A percentile compares a stretch with the other conserved stretches of the same genome.
These are phyloP conservation scores for Rhagoletis pomonella DNA, from an alignment of 1,140 invertebrate species.

Conservation along the genomic window DNA sequence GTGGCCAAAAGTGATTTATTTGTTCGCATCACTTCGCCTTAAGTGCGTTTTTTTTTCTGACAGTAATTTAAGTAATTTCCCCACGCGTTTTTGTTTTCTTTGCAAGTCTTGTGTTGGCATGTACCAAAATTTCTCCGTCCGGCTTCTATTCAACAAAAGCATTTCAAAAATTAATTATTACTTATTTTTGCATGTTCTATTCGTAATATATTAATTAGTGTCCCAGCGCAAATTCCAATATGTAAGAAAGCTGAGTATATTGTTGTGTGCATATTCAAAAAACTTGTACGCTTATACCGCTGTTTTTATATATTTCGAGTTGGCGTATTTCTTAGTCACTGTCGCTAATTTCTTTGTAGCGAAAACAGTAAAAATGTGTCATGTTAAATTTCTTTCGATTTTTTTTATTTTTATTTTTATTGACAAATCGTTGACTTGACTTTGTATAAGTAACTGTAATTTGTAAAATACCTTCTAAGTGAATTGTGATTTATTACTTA, in stretches of 20 bases:
- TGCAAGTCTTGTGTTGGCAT: conserved; percentile 4
- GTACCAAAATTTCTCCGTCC: conserved; percentile 20
- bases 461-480: too few species aligned
- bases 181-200: background rate
- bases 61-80: background rate
- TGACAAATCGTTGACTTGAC: too few species aligned
- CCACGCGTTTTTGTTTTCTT: too few species aligned
- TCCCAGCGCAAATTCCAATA: background rate
- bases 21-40: background rate
- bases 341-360: background rate
- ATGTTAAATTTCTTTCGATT: too few species aligned
- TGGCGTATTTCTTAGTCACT: background rate
- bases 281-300: background rate
- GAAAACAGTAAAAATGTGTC: background rate
- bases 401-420: too few species aligned
- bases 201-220: conserved; percentile 37
- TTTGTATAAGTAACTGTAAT: too few species aligned
- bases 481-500: too few species aligned
- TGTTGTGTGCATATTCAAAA: background rate
- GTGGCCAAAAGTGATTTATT: conserved; percentile 9
- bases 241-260: background rate
- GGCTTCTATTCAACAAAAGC: conserved; percentile 2
- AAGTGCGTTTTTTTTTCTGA: background rate
- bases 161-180: conserved; percentile 47
- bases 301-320: background rate